Conservation (phyloP, 2,797 vertebrate species). For the Enteromius thamalakanensis region DNA sequence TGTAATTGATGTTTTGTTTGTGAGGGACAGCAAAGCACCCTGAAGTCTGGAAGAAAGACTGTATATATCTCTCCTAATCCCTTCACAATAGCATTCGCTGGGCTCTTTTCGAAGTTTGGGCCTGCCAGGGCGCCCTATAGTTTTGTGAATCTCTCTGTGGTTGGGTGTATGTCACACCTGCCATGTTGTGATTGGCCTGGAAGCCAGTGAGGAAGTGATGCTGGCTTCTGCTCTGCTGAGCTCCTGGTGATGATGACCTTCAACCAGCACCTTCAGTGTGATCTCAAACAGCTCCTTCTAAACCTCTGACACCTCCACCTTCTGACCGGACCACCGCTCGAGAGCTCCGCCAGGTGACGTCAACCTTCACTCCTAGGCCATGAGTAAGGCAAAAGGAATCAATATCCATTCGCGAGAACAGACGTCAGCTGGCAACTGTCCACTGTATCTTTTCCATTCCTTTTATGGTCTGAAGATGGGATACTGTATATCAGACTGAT, state of each 20-base stretch:
- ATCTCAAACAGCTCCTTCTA: conserved; percentile 54
- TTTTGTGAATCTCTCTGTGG: conserved; percentile 48
- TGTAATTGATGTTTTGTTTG: conserved; percentile 62
- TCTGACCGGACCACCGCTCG: conserved; percentile 37
- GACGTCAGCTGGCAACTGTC: conserved; percentile 6
- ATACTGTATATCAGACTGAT: background rate
- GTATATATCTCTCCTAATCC: conserved; percentile 25
- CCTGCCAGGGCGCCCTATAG: conserved; percentile 41
- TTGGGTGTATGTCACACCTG: conserved; percentile 56
- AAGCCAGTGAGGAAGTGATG: conserved; percentile 56
- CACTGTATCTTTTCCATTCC: background rate
- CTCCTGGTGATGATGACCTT: conserved; percentile 51
- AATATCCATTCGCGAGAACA: background rate
- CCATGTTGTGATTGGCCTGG: conserved; percentile 56
- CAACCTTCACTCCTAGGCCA: conserved; percentile 9
- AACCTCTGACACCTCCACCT: conserved; percentile 50
- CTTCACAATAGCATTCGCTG: conserved; percentile 22
- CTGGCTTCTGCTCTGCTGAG: conserved; percentile 49
- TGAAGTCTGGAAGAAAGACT: conserved; percentile 25
- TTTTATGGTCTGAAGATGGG: background rate
- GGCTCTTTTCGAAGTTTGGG: conserved; percentile 21
- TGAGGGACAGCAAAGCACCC: conserved; percentile 50
- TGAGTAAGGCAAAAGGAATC: conserved; percentile 30
- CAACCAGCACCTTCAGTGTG: conserved; percentile 54
- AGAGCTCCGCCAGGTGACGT: conserved; percentile 28